phyloP scores from a whole-genome alignment of 1,140 invertebrate genomes.

The Hycleus cichorii region DNA sequence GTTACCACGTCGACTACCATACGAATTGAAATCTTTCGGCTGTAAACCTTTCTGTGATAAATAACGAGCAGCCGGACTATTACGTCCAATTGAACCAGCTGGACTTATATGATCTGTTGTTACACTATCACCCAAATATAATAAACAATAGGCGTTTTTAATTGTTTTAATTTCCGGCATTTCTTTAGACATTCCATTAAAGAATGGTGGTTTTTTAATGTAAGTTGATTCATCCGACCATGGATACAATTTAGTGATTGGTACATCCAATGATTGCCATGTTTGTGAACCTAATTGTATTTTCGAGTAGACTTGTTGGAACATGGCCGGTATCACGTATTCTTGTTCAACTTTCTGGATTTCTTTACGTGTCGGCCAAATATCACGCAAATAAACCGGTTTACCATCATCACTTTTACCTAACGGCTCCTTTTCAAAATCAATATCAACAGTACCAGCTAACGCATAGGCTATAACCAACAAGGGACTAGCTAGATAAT shows the following conservation, averaged over 20 bases:
- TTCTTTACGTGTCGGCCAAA: slow-evolving; percentile 90
- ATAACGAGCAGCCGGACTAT: slow-evolving; percentile 88
- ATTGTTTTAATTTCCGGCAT: slow-evolving; percentile 52
- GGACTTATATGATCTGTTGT: slow-evolving; percentile 99
- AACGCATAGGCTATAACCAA: slow-evolving; percentile 96
- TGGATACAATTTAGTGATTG: slow-evolving; percentile 78
- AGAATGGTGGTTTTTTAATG: slow-evolving; percentile 96
- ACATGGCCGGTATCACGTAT: slow-evolving; percentile 95
- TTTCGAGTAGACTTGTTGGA: slow-evolving; percentile 85
- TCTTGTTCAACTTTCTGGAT: slow-evolving; percentile 85
- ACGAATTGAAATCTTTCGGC: slow-evolving; percentile 95
- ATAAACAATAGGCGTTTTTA: slow-evolving; percentile 64
- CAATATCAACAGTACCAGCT: slow-evolving; percentile 88
- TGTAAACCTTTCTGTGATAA: slow-evolving; percentile 69
- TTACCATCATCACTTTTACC: slow-evolving; percentile 63
- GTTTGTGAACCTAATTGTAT: slow-evolving; percentile 77
- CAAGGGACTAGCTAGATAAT: slow-evolving; percentile 92
- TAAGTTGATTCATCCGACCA: slow-evolving; percentile 92
- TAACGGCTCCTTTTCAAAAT: slow-evolving; percentile 70
- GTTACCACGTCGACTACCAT: slow-evolving; percentile 92
- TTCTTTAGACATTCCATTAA: slow-evolving; percentile 59
- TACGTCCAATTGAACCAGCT: slow-evolving; percentile 92
- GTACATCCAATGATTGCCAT: slow-evolving; percentile 80
- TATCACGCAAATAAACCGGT: slow-evolving; percentile 78
- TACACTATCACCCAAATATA: slow-evolving; percentile 89